Conservation (phyloP, 2,888 invertebrate species). For the Acrobasis repandana region DNA sequence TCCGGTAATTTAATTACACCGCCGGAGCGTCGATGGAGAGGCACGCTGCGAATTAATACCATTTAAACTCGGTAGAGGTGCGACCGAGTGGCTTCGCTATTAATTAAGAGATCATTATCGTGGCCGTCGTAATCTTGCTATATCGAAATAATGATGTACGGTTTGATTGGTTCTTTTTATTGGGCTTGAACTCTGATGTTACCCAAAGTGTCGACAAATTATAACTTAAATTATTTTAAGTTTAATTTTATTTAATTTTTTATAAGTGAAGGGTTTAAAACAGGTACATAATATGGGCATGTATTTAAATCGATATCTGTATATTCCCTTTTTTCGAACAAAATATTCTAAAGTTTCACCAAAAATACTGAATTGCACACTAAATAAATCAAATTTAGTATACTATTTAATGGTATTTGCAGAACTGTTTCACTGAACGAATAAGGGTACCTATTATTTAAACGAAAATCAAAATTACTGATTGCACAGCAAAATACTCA, state of each 20-base stretch:
- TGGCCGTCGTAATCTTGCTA: conserved; percentile 23
- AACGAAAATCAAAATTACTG: no score
- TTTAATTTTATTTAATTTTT: neutral
- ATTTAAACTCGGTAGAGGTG: conserved; percentile 33
- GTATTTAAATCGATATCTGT: no score
- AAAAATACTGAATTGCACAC: no score
- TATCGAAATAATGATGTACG: conserved; percentile 23
- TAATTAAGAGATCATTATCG: conserved; percentile 41
- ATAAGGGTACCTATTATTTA: no score
- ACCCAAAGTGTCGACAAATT: neutral
- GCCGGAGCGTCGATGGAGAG: conserved; percentile 32
- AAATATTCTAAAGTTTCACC: no score
- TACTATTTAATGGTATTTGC: no score
- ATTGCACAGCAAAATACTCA: no score
- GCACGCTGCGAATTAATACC: conserved; percentile 34
- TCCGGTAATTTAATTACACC: conserved; percentile 32
- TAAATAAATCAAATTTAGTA: no score
- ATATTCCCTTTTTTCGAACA: no score
- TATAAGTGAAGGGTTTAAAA: no score
- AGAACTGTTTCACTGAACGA: no score
- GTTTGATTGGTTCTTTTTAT: conserved; percentile 20
- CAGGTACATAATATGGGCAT: no score
- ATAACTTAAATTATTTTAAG: neutral
- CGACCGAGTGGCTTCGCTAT: conserved; percentile 31
- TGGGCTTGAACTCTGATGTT: conserved; percentile 1